A percentile compares a stretch with the other conserved stretches of the same genome.
Evolutionary conservation across 2,113 vertebrate genomes (phyloP).

Genomic region (Cephalopholis sonnerati): DNA sequence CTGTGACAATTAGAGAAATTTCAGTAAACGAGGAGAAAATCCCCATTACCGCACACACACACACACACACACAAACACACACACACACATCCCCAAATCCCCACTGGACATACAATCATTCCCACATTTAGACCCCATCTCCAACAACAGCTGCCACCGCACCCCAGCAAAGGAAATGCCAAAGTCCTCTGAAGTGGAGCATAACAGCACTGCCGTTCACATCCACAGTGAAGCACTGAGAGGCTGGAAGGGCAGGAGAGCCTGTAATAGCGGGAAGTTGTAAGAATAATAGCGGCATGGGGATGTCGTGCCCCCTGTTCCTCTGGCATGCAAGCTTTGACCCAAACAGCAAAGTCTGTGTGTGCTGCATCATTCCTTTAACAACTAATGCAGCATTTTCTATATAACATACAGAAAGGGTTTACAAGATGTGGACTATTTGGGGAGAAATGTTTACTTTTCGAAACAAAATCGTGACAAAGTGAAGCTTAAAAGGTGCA

Average conservation of each 20-base stretch:
- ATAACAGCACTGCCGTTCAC: conserved; percentile 64
- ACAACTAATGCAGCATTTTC: conserved; percentile 13
- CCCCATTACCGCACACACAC: conserved; percentile 13
- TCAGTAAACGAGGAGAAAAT: conserved; percentile 59
- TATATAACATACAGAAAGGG: neutral
- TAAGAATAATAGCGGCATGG: conserved; percentile 74
- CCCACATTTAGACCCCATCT: conserved; percentile 72
- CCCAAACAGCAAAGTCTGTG: conserved; percentile 27
- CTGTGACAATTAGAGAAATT: conserved; percentile 63
- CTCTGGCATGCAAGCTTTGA: conserved; percentile 46
- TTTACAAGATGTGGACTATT: neutral
- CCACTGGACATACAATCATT: conserved; percentile 68
- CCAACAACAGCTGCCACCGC: conserved; percentile 75
- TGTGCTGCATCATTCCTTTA: conserved; percentile 9
- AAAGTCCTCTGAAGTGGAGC: conserved; percentile 78
- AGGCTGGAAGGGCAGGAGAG: conserved; percentile 60
- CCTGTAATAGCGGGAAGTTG: conserved; percentile 81
- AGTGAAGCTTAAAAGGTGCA: neutral
- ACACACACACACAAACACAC: conserved; percentile 25
- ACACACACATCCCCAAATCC: conserved; percentile 43
- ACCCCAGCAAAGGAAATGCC: conserved; percentile 81
- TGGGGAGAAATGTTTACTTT: neutral
- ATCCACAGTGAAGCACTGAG: conserved; percentile 55
- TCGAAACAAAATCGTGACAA: neutral
- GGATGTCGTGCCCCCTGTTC: conserved; percentile 60